Percentiles rank a stretch among this genome's conserved stretches.
Conservation (phyloP, 2,888 invertebrate species). For the Noctua janthe region DNA sequence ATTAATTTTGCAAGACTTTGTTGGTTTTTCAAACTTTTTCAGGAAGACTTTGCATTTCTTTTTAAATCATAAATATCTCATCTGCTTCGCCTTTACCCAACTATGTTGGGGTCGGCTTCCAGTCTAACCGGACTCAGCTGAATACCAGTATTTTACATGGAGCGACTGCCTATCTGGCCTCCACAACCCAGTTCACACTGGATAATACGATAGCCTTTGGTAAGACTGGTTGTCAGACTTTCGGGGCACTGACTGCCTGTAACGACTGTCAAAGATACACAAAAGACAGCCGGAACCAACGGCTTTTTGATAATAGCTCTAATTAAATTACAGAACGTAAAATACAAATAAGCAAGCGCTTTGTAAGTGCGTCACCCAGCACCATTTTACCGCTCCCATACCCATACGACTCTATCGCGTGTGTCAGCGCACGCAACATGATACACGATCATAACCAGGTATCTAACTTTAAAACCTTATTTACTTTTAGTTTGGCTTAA, state of each 20-base stretch:
- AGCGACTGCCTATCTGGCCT: not conserved
- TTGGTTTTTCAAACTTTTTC: not conserved
- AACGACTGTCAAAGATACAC: not conserved
- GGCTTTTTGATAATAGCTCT: not conserved
- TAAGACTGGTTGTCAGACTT: not conserved
- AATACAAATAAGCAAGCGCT: not conserved
- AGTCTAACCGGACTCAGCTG: not conserved
- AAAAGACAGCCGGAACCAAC: not conserved
- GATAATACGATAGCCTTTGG: not conserved
- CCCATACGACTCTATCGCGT: constrained; percentile 61
- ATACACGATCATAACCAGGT: constrained; percentile 60
- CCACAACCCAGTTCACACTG: not conserved
- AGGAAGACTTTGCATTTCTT: not conserved
- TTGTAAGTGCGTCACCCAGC: not conserved
- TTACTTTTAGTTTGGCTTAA: constrained; percentile 55
- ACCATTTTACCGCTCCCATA: constrained; percentile 53
- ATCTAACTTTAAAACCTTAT: constrained; percentile 58
- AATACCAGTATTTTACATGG: not conserved
- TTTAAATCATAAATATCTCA: not conserved
- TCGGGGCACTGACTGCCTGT: not conserved
- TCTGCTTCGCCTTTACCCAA: not conserved
- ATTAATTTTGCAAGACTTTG: no score
- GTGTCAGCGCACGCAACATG: constrained; percentile 58
- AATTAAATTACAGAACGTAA: not conserved
- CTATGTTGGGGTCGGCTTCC: not conserved